Percentiles rank a stretch among this genome's conserved stretches.
Conservation (phyloP, 2,888 invertebrate genomes). For the Tryphoninae sp. region DNA sequence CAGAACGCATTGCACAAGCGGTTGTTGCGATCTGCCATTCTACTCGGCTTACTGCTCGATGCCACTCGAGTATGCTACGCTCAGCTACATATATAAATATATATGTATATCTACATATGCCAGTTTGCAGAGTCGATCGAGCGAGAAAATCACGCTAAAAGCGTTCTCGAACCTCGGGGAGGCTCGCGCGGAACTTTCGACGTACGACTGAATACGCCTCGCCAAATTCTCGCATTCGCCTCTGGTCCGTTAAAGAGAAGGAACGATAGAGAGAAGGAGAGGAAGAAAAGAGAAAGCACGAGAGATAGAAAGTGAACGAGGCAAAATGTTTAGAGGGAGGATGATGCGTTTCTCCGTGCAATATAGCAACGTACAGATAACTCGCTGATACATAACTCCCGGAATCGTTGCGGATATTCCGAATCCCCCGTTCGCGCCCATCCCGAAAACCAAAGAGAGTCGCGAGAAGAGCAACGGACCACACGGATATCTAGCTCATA, state of each 20-base stretch:
- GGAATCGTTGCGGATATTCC: background rate
- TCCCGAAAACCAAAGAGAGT: background rate
- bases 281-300: background rate
- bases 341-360: background rate
- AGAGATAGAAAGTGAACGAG: constrained; percentile 15
- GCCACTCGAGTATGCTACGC: no score
- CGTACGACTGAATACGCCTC: constrained; percentile 28
- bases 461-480: no score
- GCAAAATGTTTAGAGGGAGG: no score
- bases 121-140: constrained; percentile 42
- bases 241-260: no score
- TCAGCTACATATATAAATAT: no score
- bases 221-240: constrained; percentile 9
- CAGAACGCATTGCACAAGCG: no score
- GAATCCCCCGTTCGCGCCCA: constrained; percentile 10
- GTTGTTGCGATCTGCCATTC: no score
- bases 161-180: constrained; percentile 46
- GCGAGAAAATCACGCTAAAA: constrained; percentile 62
- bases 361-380: background rate
- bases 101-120: no score
- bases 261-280: no score
- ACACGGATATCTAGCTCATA: no score
- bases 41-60: no score
- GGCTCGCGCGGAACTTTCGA: constrained; percentile 41
- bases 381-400: constrained; percentile 2